A percentile compares a stretch with the other conserved stretches of the same genome.
phyloP scores from a whole-genome alignment of 2,113 vertebrate genomes.

The Hepsetus odoe region DNA sequence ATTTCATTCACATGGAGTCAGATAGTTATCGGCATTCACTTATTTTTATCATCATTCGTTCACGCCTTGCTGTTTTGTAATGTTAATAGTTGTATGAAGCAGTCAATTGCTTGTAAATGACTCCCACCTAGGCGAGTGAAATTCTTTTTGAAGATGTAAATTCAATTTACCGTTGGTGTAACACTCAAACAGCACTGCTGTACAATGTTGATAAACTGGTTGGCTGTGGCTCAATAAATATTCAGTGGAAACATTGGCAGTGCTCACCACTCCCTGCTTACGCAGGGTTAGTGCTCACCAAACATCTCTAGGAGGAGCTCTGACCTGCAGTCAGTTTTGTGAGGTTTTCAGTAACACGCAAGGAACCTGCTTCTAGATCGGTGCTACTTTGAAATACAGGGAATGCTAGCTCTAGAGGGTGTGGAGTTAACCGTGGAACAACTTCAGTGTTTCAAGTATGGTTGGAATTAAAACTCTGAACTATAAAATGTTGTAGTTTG shows the following conservation, averaged over 20 bases:
- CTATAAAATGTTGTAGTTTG: too few relatives aligned
- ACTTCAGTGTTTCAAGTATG: too few relatives aligned
- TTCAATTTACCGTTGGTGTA: conserved; percentile 25
- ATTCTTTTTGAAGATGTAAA: background rate
- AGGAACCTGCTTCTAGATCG: background rate
- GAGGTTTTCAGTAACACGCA: background rate
- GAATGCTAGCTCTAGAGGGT: too few relatives aligned
- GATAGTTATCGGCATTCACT: too few relatives aligned
- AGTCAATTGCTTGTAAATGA: background rate
- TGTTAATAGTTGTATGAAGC: background rate
- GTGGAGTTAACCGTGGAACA: too few relatives aligned
- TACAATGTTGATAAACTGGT: conserved; percentile 51
- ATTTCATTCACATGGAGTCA: too few relatives aligned
- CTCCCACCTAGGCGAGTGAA: background rate
- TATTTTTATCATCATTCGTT: too few relatives aligned
- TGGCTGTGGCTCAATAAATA: background rate
- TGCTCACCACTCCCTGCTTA: conserved; percentile 29
- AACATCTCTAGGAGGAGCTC: background rate
- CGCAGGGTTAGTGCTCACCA: background rate
- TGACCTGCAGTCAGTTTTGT: background rate
- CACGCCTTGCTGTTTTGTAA: background rate
- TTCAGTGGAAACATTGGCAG: background rate
- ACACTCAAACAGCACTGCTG: conserved; percentile 17
- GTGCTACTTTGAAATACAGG: background rate
- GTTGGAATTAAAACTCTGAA: too few relatives aligned